Evolutionary conservation across 1,140 invertebrate species (phyloP).

Genomic region (Brachionus paranguensis): DNA sequence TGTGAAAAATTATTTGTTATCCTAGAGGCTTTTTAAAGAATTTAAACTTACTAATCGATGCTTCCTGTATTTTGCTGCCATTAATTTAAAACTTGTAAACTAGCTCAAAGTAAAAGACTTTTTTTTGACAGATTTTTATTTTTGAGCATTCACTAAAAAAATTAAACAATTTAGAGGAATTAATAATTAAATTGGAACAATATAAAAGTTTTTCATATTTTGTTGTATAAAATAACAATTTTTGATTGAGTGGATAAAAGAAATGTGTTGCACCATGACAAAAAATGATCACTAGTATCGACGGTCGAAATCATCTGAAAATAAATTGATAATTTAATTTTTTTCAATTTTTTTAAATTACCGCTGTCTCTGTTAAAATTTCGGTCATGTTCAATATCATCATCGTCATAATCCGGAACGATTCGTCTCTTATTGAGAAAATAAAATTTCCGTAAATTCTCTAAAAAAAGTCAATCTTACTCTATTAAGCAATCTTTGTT

Average conservation of each 20-base stretch:
- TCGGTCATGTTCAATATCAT: constrained; percentile 30
- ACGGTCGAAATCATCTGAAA: constrained; percentile 7
- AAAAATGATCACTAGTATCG: not conserved
- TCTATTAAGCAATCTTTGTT: constrained; percentile 10
- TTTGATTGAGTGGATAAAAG: not conserved
- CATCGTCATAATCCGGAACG: constrained; percentile 7
- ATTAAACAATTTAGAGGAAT: not conserved
- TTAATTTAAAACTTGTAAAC: not conserved
- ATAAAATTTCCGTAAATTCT: not conserved
- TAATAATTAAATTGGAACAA: not conserved
- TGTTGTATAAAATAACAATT: not conserved
- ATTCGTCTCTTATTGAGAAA: not conserved
- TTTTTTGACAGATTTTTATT: not conserved
- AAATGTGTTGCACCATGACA: not conserved
- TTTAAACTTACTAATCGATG: not conserved
- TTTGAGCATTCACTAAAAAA: not conserved
- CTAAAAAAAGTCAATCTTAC: not conserved
- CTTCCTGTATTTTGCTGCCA: not conserved
- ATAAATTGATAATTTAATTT: not conserved
- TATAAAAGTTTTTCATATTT: not conserved
- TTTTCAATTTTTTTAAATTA: not conserved
- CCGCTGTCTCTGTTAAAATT: constrained; percentile 8
- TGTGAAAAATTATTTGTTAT: not conserved
- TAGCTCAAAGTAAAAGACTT: not conserved
- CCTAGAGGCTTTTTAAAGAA: not conserved